phyloP scores from a whole-genome alignment of 92 coral and sea anemone species.

The Parazoanthus darwini region DNA sequence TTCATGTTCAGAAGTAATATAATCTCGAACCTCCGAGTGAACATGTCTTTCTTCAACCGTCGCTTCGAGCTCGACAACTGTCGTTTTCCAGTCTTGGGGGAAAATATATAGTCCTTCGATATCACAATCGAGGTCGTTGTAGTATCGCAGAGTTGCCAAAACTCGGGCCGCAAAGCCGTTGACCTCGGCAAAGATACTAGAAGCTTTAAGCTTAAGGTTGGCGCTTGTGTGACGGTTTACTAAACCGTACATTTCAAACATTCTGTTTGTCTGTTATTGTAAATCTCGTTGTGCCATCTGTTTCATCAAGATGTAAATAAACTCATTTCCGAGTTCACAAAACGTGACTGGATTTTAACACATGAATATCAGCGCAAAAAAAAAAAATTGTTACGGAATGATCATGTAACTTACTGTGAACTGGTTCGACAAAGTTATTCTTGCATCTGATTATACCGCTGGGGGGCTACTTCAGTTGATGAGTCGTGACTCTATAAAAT shows the following conservation, averaged over 20 bases:
- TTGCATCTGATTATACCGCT: constrained; percentile 4
- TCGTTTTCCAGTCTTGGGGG: constrained; percentile 89
- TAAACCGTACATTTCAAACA: constrained; percentile 76
- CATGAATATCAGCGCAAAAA: background rate
- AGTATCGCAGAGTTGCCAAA: constrained; percentile 87
- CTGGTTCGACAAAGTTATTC: background rate
- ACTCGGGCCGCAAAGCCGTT: constrained; percentile 93
- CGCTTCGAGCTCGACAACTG: constrained; percentile 87
- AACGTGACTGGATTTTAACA: background rate
- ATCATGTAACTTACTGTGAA: background rate
- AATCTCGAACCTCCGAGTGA: constrained; percentile 67
- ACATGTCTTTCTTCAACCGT: constrained; percentile 86
- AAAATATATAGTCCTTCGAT: constrained; percentile 87
- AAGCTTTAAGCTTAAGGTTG: constrained; percentile 77
- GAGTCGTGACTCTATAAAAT: constrained; percentile 30
- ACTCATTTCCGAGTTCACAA: background rate
- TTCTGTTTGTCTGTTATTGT: constrained; percentile 7
- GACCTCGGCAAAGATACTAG: constrained; percentile 94
- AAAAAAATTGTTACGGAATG: background rate
- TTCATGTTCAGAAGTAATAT: constrained; percentile 39
- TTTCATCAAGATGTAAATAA: constrained; percentile 15
- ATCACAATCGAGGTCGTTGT: constrained; percentile 82
- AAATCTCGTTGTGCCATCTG: background rate
- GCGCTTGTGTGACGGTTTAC: constrained; percentile 76
- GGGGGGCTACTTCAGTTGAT: constrained; percentile 3